Percentiles rank a stretch among this genome's conserved stretches.
These are phyloP conservation scores for Phallusia fumigata DNA, from an alignment of 23 tunicate species.

Conservation along the genomic window DNA sequence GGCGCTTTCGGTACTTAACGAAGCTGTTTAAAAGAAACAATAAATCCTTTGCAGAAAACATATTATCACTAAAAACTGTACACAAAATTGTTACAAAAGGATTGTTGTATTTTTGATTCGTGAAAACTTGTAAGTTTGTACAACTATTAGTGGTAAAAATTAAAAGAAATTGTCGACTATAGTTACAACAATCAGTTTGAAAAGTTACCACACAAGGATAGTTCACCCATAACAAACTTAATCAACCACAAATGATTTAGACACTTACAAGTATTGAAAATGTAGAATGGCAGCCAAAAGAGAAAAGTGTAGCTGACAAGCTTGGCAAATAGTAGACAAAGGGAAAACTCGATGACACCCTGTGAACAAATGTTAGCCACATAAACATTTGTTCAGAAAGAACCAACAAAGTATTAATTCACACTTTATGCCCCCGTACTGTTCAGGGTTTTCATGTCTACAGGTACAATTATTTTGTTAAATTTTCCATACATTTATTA, in stretches of 20 bases:
- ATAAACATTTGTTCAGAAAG: too few relatives aligned
- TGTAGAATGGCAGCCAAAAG: conserved; percentile 89
- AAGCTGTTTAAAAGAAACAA: not conserved
- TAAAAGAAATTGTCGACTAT: too few relatives aligned
- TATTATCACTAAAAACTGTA: not conserved
- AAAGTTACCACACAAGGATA: too few relatives aligned
- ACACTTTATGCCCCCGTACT: too few relatives aligned
- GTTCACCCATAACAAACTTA: not conserved
- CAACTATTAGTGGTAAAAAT: too few relatives aligned
- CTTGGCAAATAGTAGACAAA: conserved; percentile 84
- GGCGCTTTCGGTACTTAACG: conserved; percentile 13
- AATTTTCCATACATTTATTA: too few relatives aligned
- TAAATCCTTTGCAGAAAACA: not conserved
- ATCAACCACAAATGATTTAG: not conserved
- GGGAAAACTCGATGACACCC: conserved; percentile 92
- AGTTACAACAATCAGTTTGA: too few relatives aligned
- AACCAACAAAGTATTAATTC: too few relatives aligned
- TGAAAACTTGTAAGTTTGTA: too few relatives aligned
- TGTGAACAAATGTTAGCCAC: conserved; percentile 16
- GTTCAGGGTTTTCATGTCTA: too few relatives aligned
- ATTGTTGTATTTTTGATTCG: too few relatives aligned
- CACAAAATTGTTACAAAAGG: not conserved
- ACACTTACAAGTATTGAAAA: conserved; percentile 78
- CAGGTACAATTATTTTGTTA: too few relatives aligned
- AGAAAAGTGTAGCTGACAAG: conserved; percentile 96